phyloP scores from a whole-genome alignment of 2,888 invertebrate species.

The Lamproptera curius region DNA sequence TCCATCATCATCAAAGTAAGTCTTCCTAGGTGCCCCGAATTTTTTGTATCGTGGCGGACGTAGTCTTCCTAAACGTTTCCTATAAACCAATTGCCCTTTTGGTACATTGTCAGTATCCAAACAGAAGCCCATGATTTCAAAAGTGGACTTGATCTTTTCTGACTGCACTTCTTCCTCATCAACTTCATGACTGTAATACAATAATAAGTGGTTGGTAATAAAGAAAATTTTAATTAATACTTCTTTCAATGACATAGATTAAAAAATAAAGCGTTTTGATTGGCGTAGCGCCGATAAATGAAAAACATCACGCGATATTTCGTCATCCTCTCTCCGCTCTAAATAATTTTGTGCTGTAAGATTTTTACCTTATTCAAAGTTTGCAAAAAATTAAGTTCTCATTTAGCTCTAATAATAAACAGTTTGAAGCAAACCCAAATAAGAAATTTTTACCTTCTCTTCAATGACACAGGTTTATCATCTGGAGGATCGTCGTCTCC shows the following conservation, averaged over 20 bases:
- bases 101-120: constrained; percentile 50
- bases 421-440: too few relatives aligned
- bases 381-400: too few relatives aligned
- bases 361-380: too few relatives aligned
- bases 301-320: too few relatives aligned
- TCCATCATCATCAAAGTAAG: constrained; percentile 83
- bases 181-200: constrained; percentile 72
- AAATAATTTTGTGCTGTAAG: too few relatives aligned
- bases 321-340: too few relatives aligned
- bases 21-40: constrained; percentile 68
- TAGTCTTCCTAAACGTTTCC: constrained; percentile 79
- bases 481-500: constrained; percentile 75
- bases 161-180: constrained; percentile 65
- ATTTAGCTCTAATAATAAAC: too few relatives aligned
- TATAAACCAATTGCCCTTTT: constrained; percentile 80
- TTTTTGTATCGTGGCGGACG: constrained; percentile 63
- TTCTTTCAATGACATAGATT: too few relatives aligned
- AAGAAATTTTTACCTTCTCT: constrained; percentile 62
- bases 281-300: too few relatives aligned
- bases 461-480: constrained; percentile 68
- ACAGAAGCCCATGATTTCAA: constrained; percentile 80
- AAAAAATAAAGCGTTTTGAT: too few relatives aligned
- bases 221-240: constrained; percentile 6
- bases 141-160: constrained; percentile 80
- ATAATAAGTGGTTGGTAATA: background rate